These are phyloP conservation scores for Poecilus cupreus DNA, from an alignment of 2,888 invertebrate genomes.

Conservation along the genomic window DNA sequence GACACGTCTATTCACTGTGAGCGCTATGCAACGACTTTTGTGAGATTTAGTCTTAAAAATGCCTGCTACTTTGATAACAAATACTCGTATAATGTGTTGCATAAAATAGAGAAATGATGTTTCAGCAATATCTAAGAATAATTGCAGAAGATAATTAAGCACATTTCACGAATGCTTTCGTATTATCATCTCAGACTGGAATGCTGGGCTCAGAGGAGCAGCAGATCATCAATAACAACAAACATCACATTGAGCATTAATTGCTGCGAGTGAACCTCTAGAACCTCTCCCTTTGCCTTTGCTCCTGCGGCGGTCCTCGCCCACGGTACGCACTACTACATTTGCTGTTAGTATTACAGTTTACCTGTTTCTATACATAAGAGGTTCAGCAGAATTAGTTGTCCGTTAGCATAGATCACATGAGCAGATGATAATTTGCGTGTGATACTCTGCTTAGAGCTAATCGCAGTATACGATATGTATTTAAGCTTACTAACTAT, in stretches of 20 bases:
- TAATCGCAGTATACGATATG: too few species aligned
- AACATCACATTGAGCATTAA: conserved; percentile 38
- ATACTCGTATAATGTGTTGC: background rate
- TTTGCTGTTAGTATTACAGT: background rate
- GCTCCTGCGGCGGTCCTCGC: background rate
- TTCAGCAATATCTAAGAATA: conserved; percentile 11
- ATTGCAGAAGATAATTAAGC: conserved; percentile 37
- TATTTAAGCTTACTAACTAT: too few species aligned
- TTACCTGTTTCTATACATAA: too few species aligned
- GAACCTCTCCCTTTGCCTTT: too few species aligned
- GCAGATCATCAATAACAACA: conserved; percentile 39
- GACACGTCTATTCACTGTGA: too few species aligned
- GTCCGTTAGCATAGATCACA: too few species aligned
- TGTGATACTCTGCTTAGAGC: too few species aligned
- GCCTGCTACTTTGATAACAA: too few species aligned
- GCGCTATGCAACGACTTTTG: too few species aligned
- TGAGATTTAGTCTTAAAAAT: too few species aligned
- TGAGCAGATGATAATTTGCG: too few species aligned
- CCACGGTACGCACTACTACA: background rate
- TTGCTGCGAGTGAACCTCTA: conserved; percentile 9
- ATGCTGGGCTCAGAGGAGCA: conserved; percentile 6
- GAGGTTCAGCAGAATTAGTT: too few species aligned
- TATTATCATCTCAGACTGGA: conserved; percentile 18
- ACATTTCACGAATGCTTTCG: conserved; percentile 35
- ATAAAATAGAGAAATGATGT: background rate